Percentiles rank a stretch among this genome's conserved stretches.
phyloP scores from a whole-genome alignment of 2,113 vertebrate genomes.

The Echinops telfairi region DNA sequence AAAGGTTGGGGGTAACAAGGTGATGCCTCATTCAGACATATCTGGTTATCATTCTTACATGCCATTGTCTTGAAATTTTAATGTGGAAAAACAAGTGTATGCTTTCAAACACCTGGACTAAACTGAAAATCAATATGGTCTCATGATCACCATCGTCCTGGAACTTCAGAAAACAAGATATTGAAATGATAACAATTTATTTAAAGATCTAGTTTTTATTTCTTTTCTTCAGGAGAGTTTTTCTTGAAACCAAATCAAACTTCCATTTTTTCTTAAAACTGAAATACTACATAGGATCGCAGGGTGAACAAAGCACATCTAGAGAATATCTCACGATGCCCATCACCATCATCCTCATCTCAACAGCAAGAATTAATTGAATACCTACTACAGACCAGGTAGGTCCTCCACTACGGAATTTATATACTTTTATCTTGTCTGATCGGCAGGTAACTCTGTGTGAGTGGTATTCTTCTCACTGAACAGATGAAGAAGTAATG shows the following conservation, averaged over 20 bases:
- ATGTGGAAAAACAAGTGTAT: not conserved
- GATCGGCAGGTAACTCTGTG: not conserved
- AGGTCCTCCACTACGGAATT: not conserved
- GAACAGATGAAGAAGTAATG: conserved; percentile 24
- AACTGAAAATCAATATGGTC: conserved; percentile 27
- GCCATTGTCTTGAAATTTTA: conserved; percentile 7
- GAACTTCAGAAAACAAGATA: not conserved
- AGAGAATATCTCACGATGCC: not conserved
- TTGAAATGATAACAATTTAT: not conserved
- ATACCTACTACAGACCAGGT: not conserved
- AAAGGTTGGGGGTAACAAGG: not conserved
- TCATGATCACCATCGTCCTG: not conserved
- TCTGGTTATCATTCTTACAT: not conserved
- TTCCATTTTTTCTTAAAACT: not conserved
- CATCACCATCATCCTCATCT: not conserved
- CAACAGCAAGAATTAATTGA: not conserved
- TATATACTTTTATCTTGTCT: not conserved
- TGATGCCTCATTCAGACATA: not conserved
- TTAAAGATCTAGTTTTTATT: not conserved
- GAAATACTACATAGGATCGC: not conserved
- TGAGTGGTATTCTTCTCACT: not conserved
- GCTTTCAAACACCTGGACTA: not conserved
- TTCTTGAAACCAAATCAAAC: conserved; percentile 27
- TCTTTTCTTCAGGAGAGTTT: not conserved
- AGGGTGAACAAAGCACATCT: conserved; percentile 5